Percentiles rank a stretch among this genome's conserved stretches.
phyloP scores from a whole-genome alignment of 1,140 invertebrate species.

The Drosophila kanapiae region DNA sequence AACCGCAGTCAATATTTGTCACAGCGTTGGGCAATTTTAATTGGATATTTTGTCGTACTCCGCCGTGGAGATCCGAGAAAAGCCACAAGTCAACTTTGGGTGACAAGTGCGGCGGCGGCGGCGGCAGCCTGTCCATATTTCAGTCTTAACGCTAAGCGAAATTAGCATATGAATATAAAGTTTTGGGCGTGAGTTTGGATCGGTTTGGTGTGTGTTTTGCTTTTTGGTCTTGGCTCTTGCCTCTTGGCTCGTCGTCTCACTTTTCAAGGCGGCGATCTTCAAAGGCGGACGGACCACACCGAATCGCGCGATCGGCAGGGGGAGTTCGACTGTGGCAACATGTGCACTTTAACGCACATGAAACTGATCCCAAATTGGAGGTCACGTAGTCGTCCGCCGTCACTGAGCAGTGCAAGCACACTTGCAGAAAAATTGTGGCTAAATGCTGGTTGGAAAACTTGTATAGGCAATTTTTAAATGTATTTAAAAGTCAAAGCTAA shows the following conservation, averaged over 20 bases:
- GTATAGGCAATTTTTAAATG: not conserved
- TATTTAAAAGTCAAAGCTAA: not conserved
- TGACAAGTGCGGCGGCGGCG: slow-evolving; percentile 65
- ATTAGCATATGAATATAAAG: slow-evolving; percentile 81
- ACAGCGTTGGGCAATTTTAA: slow-evolving; percentile 70
- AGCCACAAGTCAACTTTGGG: slow-evolving; percentile 50
- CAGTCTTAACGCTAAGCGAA: slow-evolving; percentile 65
- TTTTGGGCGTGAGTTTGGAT: slow-evolving; percentile 45
- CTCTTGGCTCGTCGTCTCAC: slow-evolving; percentile 9
- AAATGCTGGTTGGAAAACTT: not conserved
- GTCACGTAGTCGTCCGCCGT: slow-evolving; percentile 76
- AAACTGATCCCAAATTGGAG: slow-evolving; percentile 78
- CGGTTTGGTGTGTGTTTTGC: slow-evolving; percentile 16
- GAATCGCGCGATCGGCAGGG: slow-evolving; percentile 41
- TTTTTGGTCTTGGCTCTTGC: slow-evolving; percentile 33
- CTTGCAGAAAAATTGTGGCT: slow-evolving; percentile 14
- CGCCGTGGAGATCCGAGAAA: slow-evolving; percentile 26
- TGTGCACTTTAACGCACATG: slow-evolving; percentile 75
- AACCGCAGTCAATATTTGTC: slow-evolving; percentile 63
- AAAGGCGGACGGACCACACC: slow-evolving; percentile 77
- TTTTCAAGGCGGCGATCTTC: slow-evolving; percentile 61
- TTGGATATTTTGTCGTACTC: slow-evolving; percentile 66
- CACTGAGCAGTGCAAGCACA: slow-evolving; percentile 31
- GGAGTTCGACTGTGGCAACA: slow-evolving; percentile 50
- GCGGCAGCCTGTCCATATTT: slow-evolving; percentile 54